Conservation (phyloP, 1,140 invertebrate species). For the Ericerus pela region DNA sequence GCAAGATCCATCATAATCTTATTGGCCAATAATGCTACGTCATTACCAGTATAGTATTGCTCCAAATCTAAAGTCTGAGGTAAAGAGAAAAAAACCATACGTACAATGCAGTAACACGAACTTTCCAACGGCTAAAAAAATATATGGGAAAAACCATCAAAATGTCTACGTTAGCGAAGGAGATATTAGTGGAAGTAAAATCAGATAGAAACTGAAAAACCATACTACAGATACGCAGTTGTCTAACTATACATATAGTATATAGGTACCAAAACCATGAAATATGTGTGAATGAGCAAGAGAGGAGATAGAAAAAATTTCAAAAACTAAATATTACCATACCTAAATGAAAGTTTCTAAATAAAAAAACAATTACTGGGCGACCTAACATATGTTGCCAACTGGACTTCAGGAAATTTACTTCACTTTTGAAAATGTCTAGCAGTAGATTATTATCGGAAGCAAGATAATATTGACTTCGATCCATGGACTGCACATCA, state of each 20-base stretch:
- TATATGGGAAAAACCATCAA: no score
- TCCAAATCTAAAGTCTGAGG: constrained; percentile 79
- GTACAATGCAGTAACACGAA: no score
- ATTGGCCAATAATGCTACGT: constrained; percentile 71
- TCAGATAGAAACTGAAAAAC: no score
- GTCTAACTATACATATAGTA: no score
- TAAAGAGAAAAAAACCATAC: not conserved
- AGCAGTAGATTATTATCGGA: constrained; percentile 93
- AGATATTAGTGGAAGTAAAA: no score
- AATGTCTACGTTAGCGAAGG: no score
- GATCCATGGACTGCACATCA: constrained; percentile 75
- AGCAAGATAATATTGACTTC: constrained; percentile 89
- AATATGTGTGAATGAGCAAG: no score
- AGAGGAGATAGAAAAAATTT: no score
- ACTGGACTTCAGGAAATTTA: constrained; percentile 89
- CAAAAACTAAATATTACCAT: constrained; percentile 26
- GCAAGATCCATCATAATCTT: constrained; percentile 75
- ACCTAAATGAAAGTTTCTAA: constrained; percentile 87
- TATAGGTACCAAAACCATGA: no score
- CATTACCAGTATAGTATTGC: constrained; percentile 83
- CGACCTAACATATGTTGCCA: constrained; percentile 89
- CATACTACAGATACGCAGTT: no score
- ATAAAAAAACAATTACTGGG: constrained; percentile 73
- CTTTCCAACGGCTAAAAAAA: no score
- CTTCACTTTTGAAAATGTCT: constrained; percentile 90